Evolutionary conservation across 2,113 vertebrate species (phyloP).

Genomic region (Amphilophus citrinellus): DNA sequence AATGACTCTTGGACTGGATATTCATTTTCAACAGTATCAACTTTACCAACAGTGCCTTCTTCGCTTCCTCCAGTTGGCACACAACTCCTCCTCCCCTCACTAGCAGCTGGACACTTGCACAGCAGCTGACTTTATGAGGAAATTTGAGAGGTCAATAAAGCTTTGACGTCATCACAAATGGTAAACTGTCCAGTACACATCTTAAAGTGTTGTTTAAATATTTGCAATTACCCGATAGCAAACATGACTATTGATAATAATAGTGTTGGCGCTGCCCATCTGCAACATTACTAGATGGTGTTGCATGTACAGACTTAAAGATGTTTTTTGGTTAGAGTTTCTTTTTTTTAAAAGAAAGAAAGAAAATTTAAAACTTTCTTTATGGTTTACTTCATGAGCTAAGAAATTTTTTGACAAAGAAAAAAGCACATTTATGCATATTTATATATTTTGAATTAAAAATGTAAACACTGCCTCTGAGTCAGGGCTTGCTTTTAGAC

Average conservation of each 20-base stretch:
- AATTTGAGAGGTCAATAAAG: constrained; percentile 2
- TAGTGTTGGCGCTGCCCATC: background rate
- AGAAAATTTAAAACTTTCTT: background rate
- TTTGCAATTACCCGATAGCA: background rate
- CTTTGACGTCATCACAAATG: background rate
- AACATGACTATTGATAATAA: background rate
- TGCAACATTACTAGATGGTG: background rate
- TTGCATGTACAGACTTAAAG: constrained; percentile 33
- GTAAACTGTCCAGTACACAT: background rate
- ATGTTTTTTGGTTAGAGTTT: constrained; percentile 9
- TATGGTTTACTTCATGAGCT: accelerated
- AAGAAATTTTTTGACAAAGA: too few species aligned
- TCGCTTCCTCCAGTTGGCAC: background rate
- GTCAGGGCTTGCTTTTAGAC: background rate
- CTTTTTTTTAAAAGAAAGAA: background rate
- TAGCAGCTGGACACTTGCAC: background rate
- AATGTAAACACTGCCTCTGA: background rate
- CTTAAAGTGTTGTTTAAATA: background rate
- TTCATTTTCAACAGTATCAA: background rate
- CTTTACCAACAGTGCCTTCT: background rate
- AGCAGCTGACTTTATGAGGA: background rate
- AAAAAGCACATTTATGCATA: background rate
- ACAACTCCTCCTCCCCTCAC: background rate
- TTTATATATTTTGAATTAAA: background rate
- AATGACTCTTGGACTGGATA: background rate